Evolutionary conservation across 2,797 vertebrate species (phyloP).

Genomic region (Aulostomus chinensis): DNA sequence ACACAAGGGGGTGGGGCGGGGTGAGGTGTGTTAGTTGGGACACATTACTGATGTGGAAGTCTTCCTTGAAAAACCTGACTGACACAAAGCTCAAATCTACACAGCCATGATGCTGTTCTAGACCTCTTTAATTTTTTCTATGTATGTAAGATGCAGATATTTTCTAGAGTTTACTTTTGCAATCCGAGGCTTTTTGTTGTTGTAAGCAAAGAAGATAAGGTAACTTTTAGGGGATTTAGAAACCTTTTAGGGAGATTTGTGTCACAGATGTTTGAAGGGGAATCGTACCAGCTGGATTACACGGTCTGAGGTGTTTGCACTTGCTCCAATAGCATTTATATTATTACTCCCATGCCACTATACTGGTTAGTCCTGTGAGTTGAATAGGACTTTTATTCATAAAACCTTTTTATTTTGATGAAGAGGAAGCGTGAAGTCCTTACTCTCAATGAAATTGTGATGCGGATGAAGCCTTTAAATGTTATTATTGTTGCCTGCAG

Average conservation of each 20-base stretch:
- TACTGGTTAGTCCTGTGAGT: slow-evolving; percentile 41
- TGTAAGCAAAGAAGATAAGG: slow-evolving; percentile 56
- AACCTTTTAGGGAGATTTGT: slow-evolving; percentile 27
- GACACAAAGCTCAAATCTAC: slow-evolving; percentile 78
- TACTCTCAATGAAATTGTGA: slow-evolving; percentile 37
- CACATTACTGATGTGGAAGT: slow-evolving; percentile 86
- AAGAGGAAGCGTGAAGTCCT: slow-evolving; percentile 38
- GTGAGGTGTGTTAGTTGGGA: slow-evolving; percentile 16
- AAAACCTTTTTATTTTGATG: slow-evolving; percentile 28
- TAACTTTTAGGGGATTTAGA: slow-evolving; percentile 30
- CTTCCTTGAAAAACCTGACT: slow-evolving; percentile 89
- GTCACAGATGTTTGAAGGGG: slow-evolving; percentile 31
- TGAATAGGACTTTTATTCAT: slow-evolving; percentile 29
- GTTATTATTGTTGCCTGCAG: slow-evolving; percentile 71
- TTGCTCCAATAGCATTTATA: slow-evolving; percentile 72
- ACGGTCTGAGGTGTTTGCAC: slow-evolving; percentile 63
- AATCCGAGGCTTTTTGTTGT: slow-evolving; percentile 63
- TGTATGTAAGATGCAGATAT: slow-evolving; percentile 85
- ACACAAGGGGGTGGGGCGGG: slow-evolving; percentile 56
- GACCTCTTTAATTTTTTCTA: slow-evolving; percentile 85
- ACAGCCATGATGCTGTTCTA: slow-evolving; percentile 78
- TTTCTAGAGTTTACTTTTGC: slow-evolving; percentile 92
- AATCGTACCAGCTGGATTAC: slow-evolving; percentile 35
- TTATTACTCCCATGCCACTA: slow-evolving; percentile 48
- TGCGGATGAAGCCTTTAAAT: slow-evolving; percentile 65